Base-by-base conservation (phyloP, 2,888 invertebrate species). In the Latrodectus hesperus region DNA sequence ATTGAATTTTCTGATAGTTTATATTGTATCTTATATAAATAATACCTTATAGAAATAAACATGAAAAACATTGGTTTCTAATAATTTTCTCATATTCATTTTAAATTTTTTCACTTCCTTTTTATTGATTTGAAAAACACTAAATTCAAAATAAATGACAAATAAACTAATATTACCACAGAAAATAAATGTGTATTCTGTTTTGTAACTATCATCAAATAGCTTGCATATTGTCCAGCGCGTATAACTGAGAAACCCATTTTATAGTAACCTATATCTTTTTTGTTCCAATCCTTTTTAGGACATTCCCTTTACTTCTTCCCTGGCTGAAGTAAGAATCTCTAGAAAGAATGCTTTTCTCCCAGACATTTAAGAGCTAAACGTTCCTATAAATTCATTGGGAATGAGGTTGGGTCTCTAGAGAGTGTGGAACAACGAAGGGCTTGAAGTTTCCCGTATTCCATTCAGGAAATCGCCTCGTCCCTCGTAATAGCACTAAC, bases 371-470 rank as follows among this genome's bases (percentile, higher is more conserved):
- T 60, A 60, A 60, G 60, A 60, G 14, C 14, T 60, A 60, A 60
- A 60, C 60, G 60, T 60, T 60, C 14, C 60, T 60, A 60, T 60
- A 60, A 60, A 60, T 60, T 60, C 60, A n/a, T 60, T 60, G 60
- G 60, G 60, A 60, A 60, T 60, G 60, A 60, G 60, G 12, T n/a
- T 60, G 60, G n/a, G 12, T 60, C 60, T 60, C 60, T 16, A 60
- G 60, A 60, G 60, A 60, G 12, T 11, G 60, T n/a, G 12, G n/a
- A 60, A 60, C 60, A 60, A 16, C 60, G 60, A 16, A 60, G 60
- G n/a, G 12, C 60, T 60, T 16, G 60, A 60, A 60, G 60, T 12
- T n/a, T 60, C 14, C 12, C 9, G 60, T 60, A 16, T 60, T 60
- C 60, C 60, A 60, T 60, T n/a, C 14, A n/a, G 60, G 60, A 60